These are phyloP conservation scores for Coecobrya sp. DNA, from an alignment of 2,888 invertebrate genomes.

Conservation along the genomic window DNA sequence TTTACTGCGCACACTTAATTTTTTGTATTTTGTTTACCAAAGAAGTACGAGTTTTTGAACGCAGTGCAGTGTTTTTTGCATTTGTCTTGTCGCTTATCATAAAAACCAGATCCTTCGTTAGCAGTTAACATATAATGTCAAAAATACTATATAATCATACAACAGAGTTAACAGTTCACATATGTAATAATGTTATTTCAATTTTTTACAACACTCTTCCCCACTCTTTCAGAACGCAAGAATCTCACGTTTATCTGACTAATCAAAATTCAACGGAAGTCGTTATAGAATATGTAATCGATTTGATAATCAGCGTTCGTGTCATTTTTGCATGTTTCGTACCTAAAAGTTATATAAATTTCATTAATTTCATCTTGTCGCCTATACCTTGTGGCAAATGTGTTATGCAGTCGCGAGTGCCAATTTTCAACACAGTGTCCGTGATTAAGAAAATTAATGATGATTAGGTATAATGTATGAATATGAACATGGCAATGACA, in stretches of 20 bases:
- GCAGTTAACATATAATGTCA: background rate
- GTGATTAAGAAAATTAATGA: background rate
- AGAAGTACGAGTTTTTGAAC: background rate
- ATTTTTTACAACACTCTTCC: constrained; percentile 1
- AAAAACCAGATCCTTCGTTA: constrained; percentile 48
- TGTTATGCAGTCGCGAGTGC: constrained; percentile 11
- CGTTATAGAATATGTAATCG: constrained; percentile 71
- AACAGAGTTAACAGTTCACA: background rate
- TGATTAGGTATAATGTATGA: background rate
- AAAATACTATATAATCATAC: background rate
- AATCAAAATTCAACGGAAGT: constrained; percentile 63
- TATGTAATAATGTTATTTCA: constrained; percentile 38
- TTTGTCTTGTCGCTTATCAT: background rate
- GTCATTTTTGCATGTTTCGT: constrained; percentile 43
- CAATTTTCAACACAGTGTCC: background rate
- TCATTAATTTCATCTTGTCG: background rate
- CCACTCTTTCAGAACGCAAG: background rate
- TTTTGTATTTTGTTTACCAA: background rate
- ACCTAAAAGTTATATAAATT: background rate
- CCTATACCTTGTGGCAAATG: background rate
- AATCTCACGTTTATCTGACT: background rate
- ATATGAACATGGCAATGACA: constrained; percentile 62
- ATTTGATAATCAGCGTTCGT: constrained; percentile 59
- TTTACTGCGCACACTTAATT: background rate
- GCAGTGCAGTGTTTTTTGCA: background rate